Base-by-base conservation (phyloP, 2,888 invertebrate genomes). In the Meta bourneti region DNA sequence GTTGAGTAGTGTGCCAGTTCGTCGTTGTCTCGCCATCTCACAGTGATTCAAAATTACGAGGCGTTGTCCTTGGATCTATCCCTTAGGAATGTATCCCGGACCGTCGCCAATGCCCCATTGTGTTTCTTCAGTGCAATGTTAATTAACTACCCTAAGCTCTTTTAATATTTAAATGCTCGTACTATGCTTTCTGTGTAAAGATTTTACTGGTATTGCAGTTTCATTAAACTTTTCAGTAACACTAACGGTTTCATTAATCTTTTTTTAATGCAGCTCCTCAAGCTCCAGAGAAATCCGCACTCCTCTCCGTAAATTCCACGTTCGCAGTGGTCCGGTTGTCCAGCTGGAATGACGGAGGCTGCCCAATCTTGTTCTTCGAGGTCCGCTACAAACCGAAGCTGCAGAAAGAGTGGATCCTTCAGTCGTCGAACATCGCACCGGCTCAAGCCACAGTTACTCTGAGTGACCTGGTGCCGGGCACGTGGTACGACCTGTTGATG, bases 311-410 rank as follows among this genome's bases (percentile, higher is more conserved):
- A 0, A 98, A 98, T 52, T 97, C 98, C 19, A 98, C 98, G 93
- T 98, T 98, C 94, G 98, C 98, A 81, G 98, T 98, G 1, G 96
- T 99, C 93, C 98, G 98, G 94, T 96, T 99, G 94, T 97, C 97
- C 94, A 97, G 98, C 93, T 99, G 99, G 99, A 97, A 97, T 92
- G 98, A 98, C 95, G 98, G 98, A 89, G 98, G 98, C 91, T 99
- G 99, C 95, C 98, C 98, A 19, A 98, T 99, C 97, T 96, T 97
- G 93, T 98, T 98, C 95, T 99, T 98, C 95, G 98, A 98, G 93
- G 98, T 99, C 82, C 98, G 98, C 95, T 98, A 98, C 95, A 94
- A 94, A 87, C 92, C 93, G 6, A 89, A 84, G 71, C 79, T 91
- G 70, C 93, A 91, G 69, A 92, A 90, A 89, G 98, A 98, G 96